Percentiles rank a stretch among this genome's conserved stretches.
Evolutionary conservation across 2,888 invertebrate species (phyloP).

Genomic region (Opisthograptis luteolata): DNA sequence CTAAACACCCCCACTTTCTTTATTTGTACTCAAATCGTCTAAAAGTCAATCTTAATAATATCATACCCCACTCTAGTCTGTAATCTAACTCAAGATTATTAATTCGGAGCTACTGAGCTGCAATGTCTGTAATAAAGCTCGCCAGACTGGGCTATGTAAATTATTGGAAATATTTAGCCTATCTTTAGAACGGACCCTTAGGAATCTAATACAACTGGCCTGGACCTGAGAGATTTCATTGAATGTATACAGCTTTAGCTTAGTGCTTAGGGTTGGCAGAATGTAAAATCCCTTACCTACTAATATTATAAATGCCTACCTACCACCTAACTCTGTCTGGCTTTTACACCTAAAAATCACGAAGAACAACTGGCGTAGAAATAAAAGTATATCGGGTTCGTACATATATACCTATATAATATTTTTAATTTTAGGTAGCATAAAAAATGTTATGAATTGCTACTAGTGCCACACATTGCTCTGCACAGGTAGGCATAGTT

Average conservation of each 20-base stretch:
- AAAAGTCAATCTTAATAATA: too few species aligned
- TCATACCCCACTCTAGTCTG: constrained; percentile 15
- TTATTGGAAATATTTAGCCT: constrained; percentile 19
- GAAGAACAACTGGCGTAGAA: too few species aligned
- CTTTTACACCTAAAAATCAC: too few species aligned
- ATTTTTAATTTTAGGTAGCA: too few species aligned
- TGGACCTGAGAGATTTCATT: constrained; percentile 11
- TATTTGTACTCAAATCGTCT: too few species aligned
- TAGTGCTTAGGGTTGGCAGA: constrained; percentile 8
- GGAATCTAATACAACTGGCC: constrained; percentile 5
- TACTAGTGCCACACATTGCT: too few species aligned
- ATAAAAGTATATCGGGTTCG: too few species aligned
- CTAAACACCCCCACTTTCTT: too few species aligned
- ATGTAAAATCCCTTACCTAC: background rate
- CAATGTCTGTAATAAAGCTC: constrained; percentile 24
- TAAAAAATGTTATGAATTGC: too few species aligned
- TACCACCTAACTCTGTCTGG: too few species aligned
- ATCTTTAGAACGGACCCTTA: constrained; percentile 15
- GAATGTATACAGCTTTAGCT: background rate
- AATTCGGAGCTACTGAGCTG: constrained; percentile 24
- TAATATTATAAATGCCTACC: background rate
- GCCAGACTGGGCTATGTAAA: constrained; percentile 19
- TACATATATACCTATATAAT: too few species aligned
- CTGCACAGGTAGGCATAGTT: too few species aligned
- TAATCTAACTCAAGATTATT: constrained; percentile 21